These are phyloP conservation scores for Antheraea mylitta DNA, from an alignment of 1,140 invertebrate genomes.

Conservation along the genomic window DNA sequence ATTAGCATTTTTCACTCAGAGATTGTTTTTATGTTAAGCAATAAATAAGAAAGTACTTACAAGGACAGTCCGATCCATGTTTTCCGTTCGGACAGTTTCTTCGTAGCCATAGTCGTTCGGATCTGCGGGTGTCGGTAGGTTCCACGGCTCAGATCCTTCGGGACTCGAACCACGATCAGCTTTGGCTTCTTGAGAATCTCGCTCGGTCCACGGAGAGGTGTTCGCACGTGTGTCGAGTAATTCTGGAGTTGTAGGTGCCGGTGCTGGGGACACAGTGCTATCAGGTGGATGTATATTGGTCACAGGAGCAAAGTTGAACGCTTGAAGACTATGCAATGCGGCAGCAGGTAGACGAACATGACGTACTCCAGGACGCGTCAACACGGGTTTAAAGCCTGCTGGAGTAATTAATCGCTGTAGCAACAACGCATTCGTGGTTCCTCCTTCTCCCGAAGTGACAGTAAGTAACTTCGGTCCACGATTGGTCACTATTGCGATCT, in stretches of 20 bases:
- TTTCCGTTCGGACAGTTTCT: conserved; percentile 60
- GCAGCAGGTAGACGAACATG: conserved; percentile 71
- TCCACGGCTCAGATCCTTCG: conserved; percentile 58
- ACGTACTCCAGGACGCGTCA: conserved; percentile 67
- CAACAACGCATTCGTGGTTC: conserved; percentile 79
- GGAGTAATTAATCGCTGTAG: conserved; percentile 68
- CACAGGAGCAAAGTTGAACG: conserved; percentile 63
- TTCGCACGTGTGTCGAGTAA: conserved; percentile 52
- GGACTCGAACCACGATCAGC: conserved; percentile 56
- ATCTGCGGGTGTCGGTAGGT: conserved; percentile 42
- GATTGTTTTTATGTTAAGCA: neutral
- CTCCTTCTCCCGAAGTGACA: conserved; percentile 68
- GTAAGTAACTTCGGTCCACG: conserved; percentile 83
- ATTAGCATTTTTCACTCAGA: neutral
- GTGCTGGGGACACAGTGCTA: conserved; percentile 44
- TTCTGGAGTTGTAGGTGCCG: conserved; percentile 49
- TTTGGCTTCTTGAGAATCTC: conserved; percentile 48
- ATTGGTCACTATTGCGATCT: conserved; percentile 84
- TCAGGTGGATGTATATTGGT: conserved; percentile 50
- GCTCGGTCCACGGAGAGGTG: conserved; percentile 56
- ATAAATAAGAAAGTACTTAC: conserved; percentile 45
- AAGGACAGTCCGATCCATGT: conserved; percentile 65
- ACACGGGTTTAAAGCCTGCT: conserved; percentile 70
- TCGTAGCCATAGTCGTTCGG: conserved; percentile 67
- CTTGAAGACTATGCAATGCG: conserved; percentile 72